A percentile compares a stretch with the other conserved stretches of the same genome.
Conservation (phyloP, 2,113 vertebrate genomes). For the Syrrhaptes paradoxus region DNA sequence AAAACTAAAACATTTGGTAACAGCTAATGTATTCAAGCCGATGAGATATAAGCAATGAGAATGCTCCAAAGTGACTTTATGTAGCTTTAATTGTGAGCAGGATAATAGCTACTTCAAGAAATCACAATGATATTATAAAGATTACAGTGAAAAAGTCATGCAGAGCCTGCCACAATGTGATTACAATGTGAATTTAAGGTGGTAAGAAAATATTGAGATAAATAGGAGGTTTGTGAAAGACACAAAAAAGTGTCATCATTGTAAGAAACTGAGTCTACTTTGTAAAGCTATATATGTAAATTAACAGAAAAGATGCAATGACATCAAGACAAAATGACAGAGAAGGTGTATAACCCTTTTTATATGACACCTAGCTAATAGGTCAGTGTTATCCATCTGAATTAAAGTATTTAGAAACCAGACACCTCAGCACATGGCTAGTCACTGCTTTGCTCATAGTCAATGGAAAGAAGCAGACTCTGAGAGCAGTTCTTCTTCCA, state of each 20-base stretch:
- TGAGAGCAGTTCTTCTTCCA: neutral
- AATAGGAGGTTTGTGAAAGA: neutral
- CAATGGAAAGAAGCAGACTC: neutral
- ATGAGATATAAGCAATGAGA: constrained; percentile 23
- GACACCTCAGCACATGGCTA: neutral
- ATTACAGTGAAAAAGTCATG: constrained; percentile 10
- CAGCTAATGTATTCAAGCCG: neutral
- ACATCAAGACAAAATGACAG: neutral
- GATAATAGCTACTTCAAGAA: constrained; percentile 33
- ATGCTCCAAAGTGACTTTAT: constrained; percentile 28
- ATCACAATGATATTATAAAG: constrained; percentile 3
- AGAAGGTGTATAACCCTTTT: neutral
- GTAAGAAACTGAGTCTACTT: neutral
- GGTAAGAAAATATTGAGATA: constrained; percentile 8
- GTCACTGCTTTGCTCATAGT: neutral
- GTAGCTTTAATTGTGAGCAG: constrained; percentile 36
- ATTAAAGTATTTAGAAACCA: neutral
- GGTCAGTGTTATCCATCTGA: neutral
- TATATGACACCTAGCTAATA: neutral
- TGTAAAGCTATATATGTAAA: neutral
- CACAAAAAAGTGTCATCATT: neutral
- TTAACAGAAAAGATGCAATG: neutral
- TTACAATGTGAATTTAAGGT: neutral
- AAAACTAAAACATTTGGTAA: neutral
- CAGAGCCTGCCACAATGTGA: neutral